These are phyloP conservation scores for Oostethus manadensis DNA, from an alignment of 2,113 vertebrate genomes.

Conservation along the genomic window DNA sequence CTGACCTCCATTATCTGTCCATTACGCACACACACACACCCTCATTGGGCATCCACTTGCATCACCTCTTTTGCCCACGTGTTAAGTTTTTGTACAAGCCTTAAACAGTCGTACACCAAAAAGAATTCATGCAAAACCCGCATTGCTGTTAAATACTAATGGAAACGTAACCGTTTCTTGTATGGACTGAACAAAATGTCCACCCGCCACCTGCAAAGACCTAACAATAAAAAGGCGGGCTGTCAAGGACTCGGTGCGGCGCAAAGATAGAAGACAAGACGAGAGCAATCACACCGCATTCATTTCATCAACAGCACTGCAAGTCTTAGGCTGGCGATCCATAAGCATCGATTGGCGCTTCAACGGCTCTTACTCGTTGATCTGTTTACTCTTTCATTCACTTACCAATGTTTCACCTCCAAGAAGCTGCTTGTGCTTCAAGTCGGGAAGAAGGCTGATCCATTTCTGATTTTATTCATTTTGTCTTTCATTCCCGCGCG, in stretches of 20 bases:
- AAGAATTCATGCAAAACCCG: background rate
- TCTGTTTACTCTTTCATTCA: slow-evolving; percentile 65
- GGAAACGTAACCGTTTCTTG: background rate
- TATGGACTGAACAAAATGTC: too few species aligned
- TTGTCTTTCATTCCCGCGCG: slow-evolving; percentile 3
- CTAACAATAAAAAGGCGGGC: too few species aligned
- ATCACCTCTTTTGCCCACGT: slow-evolving; percentile 49
- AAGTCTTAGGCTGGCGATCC: slow-evolving; percentile 51
- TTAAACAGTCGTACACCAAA: slow-evolving; percentile 26
- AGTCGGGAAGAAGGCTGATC: slow-evolving; percentile 14
- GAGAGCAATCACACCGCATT: slow-evolving; percentile 27
- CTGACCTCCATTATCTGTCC: slow-evolving; percentile 50
- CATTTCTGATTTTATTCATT: slow-evolving; percentile 6
- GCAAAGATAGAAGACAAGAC: background rate
- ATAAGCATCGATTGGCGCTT: slow-evolving; percentile 68
- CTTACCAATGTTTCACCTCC: slow-evolving; percentile 49
- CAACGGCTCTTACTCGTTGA: slow-evolving; percentile 61
- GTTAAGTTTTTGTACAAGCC: slow-evolving; percentile 54
- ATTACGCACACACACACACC: slow-evolving; percentile 9
- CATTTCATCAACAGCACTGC: slow-evolving; percentile 50
- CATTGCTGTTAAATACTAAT: background rate
- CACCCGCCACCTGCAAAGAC: too few species aligned
- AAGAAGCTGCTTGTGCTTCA: slow-evolving; percentile 32
- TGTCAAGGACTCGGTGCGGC: too few species aligned
- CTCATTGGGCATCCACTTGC: slow-evolving; percentile 23